Conservation (phyloP, 2,888 invertebrate species). For the Criorhina ranunculi region DNA sequence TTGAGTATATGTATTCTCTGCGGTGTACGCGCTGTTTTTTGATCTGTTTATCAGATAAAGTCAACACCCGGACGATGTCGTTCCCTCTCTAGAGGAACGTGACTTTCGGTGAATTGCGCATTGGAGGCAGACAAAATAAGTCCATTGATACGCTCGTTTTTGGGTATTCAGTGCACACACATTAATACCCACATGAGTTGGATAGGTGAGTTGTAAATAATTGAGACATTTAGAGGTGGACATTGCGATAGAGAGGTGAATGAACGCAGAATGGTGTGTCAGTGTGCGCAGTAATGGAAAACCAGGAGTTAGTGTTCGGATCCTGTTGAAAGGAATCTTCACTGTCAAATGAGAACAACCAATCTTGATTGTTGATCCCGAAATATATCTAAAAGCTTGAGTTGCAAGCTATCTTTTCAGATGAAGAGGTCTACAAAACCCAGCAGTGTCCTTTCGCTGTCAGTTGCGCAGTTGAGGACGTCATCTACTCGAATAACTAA, state of each 20-base stretch:
- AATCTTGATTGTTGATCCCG: too few species aligned
- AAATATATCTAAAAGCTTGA: too few species aligned
- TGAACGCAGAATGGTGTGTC: conserved; percentile 10
- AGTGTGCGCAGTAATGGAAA: not conserved
- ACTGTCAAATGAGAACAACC: too few species aligned
- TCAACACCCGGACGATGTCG: conserved; percentile 53
- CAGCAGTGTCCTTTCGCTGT: too few species aligned
- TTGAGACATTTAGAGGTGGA: conserved; percentile 56
- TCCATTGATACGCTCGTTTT: conserved; percentile 57
- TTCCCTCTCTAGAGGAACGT: conserved; percentile 56
- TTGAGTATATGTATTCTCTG: conserved; percentile 37
- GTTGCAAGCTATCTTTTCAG: too few species aligned
- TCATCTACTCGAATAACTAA: too few species aligned
- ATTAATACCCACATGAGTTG: conserved; percentile 53
- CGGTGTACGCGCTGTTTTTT: conserved; percentile 61
- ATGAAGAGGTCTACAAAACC: too few species aligned
- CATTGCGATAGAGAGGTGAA: conserved; percentile 39
- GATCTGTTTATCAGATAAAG: conserved; percentile 71
- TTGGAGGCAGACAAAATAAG: conserved; percentile 25
- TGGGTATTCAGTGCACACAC: conserved; percentile 72
- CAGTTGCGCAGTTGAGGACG: too few species aligned
- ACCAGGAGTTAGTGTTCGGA: too few species aligned
- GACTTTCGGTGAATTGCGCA: conserved; percentile 66
- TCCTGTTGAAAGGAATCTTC: conserved; percentile 2
- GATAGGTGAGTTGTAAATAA: conserved; percentile 51